phyloP scores from a whole-genome alignment of 2,113 vertebrate genomes.

The Lipophrys pholis region DNA sequence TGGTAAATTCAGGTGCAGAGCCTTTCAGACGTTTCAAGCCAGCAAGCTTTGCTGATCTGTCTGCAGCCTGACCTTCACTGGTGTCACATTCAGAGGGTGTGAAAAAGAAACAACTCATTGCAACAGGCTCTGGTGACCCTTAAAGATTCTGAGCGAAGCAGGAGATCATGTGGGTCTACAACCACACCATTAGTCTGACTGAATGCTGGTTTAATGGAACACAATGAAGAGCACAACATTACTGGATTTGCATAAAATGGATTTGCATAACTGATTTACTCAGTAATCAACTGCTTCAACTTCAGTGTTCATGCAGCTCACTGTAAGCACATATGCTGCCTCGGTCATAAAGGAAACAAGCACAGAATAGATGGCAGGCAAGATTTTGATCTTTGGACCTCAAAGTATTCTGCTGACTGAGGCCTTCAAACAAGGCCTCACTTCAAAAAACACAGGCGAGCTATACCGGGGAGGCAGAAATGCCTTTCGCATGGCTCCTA shows the following conservation, averaged over 20 bases:
- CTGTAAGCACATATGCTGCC: slow-evolving; percentile 11
- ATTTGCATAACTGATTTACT: not conserved
- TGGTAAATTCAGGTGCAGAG: slow-evolving; percentile 64
- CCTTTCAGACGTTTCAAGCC: slow-evolving; percentile 61
- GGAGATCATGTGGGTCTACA: slow-evolving; percentile 10
- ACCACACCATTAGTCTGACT: slow-evolving; percentile 8
- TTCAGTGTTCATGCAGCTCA: slow-evolving; percentile 22
- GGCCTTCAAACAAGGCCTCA: slow-evolving; percentile 51
- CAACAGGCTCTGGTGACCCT: slow-evolving; percentile 38
- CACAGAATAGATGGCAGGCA: not conserved
- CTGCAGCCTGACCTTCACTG: slow-evolving; percentile 85
- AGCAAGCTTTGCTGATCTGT: slow-evolving; percentile 67
- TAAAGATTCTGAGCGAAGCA: slow-evolving; percentile 34
- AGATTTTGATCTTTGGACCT: slow-evolving; percentile 59
- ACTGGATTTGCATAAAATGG: not conserved
- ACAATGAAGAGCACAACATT: not conserved
- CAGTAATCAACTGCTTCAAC: not conserved
- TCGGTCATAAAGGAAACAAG: slow-evolving; percentile 36
- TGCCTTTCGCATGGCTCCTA: slow-evolving; percentile 20
- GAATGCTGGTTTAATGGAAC: slow-evolving; percentile 1
- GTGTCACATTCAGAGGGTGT: slow-evolving; percentile 75
- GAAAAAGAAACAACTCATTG: slow-evolving; percentile 48
- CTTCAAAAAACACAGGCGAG: slow-evolving; percentile 50
- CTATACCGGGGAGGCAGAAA: slow-evolving; percentile 24
- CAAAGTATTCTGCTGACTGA: slow-evolving; percentile 55